A percentile compares a stretch with the other conserved stretches of the same genome.
Conservation (phyloP, 2,888 invertebrate species). For the Drosophila antonietae region DNA sequence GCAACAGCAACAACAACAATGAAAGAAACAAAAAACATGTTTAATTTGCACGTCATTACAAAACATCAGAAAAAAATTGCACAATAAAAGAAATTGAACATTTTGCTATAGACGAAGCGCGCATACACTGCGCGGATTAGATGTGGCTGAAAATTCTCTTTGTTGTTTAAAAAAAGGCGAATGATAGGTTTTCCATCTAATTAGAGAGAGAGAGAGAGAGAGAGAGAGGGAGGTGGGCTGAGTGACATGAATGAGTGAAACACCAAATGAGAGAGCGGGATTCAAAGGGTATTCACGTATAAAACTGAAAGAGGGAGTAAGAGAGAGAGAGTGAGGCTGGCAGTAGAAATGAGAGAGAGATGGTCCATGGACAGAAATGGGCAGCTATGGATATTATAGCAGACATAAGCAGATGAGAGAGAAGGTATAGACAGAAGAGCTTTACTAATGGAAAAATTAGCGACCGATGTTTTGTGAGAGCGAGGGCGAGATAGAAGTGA, state of each 20-base stretch:
- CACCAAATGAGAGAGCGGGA: too few relatives aligned
- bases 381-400: background rate
- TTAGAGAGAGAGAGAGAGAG: background rate
- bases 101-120: background rate
- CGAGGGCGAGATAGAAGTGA: too few relatives aligned
- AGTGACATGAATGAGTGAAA: background rate
- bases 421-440: background rate
- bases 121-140: constrained; percentile 16
- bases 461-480: too few relatives aligned
- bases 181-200: background rate
- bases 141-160: background rate
- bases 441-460: too few relatives aligned
- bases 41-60: constrained; percentile 73
- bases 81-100: background rate
- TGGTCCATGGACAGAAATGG: background rate
- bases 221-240: background rate
- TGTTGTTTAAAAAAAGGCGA: background rate
- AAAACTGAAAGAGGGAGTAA: background rate
- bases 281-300: too few relatives aligned
- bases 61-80: constrained; percentile 25
- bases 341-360: background rate
- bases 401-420: background rate
- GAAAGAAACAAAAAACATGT: constrained; percentile 48
- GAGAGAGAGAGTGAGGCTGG: too few relatives aligned
- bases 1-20: background rate